These are phyloP conservation scores for Lophotriccus pileatus DNA, from an alignment of 2,797 vertebrate species.

Conservation along the genomic window DNA sequence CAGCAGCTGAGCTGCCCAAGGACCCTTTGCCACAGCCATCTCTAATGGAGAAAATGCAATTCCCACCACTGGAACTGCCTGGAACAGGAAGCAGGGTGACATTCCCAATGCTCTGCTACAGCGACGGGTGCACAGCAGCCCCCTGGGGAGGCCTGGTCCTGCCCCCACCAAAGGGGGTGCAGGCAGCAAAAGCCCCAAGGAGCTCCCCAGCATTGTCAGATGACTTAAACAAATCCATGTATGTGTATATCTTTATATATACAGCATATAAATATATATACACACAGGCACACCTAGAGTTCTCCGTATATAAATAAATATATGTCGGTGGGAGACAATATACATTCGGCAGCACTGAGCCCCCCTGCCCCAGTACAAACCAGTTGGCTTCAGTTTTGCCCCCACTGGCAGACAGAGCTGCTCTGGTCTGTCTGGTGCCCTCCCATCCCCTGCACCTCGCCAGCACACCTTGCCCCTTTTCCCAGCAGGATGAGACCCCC, in stretches of 20 bases:
- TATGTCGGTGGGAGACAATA: background rate
- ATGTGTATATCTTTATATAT: conserved; percentile 67
- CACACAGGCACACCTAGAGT: conserved; percentile 57
- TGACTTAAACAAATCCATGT: conserved; percentile 47
- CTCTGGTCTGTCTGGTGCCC: background rate
- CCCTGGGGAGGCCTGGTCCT: background rate
- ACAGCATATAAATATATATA: conserved; percentile 67
- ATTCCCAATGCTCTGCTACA: background rate
- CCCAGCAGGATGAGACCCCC: background rate
- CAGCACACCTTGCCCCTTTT: background rate
- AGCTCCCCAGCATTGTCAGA: background rate
- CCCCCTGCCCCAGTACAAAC: background rate
- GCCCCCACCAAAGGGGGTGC: background rate
- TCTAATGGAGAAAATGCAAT: background rate
- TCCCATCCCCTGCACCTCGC: background rate
- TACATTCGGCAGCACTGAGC: background rate
- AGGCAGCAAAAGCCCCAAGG: background rate
- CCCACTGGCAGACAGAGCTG: background rate
- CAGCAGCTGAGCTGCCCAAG: background rate
- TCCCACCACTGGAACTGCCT: background rate
- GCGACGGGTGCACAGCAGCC: accelerated
- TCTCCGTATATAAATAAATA: conserved; percentile 44
- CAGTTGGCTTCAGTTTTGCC: background rate
- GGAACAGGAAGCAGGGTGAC: background rate
- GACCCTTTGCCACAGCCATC: background rate